Percentiles rank a stretch among this genome's conserved stretches.
These are phyloP conservation scores for Radopholus similis DNA, from an alignment of 1,140 invertebrate species.

Conservation along the genomic window DNA sequence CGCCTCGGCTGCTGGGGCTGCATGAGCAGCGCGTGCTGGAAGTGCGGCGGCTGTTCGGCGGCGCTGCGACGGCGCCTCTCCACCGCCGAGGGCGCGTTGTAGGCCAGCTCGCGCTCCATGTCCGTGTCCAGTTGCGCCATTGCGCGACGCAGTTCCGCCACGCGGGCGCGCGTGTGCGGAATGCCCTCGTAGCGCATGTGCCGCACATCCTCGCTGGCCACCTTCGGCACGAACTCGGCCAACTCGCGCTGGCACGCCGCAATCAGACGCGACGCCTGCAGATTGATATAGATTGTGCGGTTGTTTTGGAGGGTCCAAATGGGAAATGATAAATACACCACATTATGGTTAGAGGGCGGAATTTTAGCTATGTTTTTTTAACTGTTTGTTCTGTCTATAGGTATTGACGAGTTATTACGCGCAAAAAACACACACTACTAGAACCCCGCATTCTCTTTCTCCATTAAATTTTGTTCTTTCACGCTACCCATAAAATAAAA, in stretches of 20 bases:
- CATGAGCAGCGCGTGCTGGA: background rate
- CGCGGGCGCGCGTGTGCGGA: conserved; percentile 31
- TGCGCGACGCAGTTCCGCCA: conserved; percentile 27
- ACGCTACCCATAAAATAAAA: too few relatives aligned
- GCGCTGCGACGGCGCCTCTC: conserved; percentile 3
- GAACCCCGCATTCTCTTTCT: too few relatives aligned
- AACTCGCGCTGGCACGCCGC: conserved; percentile 47
- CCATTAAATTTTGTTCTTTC: too few relatives aligned
- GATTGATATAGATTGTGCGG: conserved; percentile 39
- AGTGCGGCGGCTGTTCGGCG: background rate
- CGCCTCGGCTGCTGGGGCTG: background rate
- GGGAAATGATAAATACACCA: background rate
- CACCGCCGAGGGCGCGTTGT: conserved; percentile 24
- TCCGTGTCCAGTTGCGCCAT: background rate
- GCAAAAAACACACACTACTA: too few relatives aligned
- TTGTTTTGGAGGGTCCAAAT: conserved; percentile 31
- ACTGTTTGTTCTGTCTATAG: background rate
- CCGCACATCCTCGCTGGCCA: conserved; percentile 33
- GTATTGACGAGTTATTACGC: background rate
- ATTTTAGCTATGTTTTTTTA: conserved; percentile 36
- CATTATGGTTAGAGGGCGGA: conserved; percentile 30
- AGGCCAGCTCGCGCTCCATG: background rate
- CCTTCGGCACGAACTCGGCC: conserved; percentile 41
- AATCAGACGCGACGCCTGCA: conserved; percentile 27
- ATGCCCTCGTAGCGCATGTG: conserved; percentile 43